These are phyloP conservation scores for Invenusta paracnida DNA, from an alignment of 2,888 invertebrate genomes.

Conservation along the genomic window DNA sequence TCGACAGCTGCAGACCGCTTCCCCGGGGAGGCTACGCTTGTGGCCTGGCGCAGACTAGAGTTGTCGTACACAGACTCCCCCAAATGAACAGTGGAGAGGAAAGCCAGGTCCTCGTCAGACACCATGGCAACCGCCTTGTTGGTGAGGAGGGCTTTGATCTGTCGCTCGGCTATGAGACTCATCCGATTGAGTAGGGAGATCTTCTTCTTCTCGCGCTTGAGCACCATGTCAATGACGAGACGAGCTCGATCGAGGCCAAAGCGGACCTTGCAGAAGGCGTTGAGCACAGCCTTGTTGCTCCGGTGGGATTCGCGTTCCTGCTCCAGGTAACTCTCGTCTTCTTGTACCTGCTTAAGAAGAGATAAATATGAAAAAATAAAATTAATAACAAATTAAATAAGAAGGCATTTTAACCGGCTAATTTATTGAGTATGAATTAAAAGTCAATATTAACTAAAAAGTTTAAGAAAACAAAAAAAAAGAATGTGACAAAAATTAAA, in stretches of 20 bases:
- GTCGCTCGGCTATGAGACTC: not conserved
- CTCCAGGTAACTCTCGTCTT: not conserved
- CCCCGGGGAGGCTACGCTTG: not conserved
- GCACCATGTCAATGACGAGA: conserved; percentile 35
- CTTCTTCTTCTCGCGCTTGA: conserved; percentile 32
- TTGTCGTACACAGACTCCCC: conserved; percentile 17
- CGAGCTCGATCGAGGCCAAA: conserved; percentile 38
- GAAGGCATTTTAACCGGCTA: no score
- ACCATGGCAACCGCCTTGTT: not conserved
- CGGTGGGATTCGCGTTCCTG: not conserved
- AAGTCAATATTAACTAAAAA: no score
- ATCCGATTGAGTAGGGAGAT: not conserved
- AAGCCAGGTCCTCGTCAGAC: conserved; percentile 12
- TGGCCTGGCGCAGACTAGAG: not conserved
- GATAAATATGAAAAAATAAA: not conserved
- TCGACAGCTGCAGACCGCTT: not conserved
- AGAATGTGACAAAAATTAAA: no score
- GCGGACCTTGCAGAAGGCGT: conserved; percentile 31
- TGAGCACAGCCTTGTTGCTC: not conserved
- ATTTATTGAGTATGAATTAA: no score
- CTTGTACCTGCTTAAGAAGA: no score
- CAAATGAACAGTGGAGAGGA: conserved; percentile 15
- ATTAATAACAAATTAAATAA: not conserved
- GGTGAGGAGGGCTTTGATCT: not conserved
- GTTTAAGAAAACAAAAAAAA: no score